A percentile compares a stretch with the other conserved stretches of the same genome.
phyloP scores from a whole-genome alignment of 92 coral and sea anemone genomes.

The Meandrina meandrites region DNA sequence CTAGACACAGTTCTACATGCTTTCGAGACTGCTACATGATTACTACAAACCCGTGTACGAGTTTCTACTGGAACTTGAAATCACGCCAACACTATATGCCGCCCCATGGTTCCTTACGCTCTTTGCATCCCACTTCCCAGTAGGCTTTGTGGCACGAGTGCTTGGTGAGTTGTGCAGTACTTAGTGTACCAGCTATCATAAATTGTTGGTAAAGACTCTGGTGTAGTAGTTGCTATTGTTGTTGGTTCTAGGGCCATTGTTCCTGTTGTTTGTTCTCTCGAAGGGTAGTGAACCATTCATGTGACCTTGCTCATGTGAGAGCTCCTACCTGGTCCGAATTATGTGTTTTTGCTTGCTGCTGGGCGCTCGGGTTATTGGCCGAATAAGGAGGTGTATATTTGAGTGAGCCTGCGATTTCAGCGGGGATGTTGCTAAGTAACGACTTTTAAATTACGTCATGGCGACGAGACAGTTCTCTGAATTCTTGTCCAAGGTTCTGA shows the following conservation, averaged over 20 bases:
- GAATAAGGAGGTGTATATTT: not conserved
- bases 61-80: conserved; percentile 82
- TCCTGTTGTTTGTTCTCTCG: too few relatives aligned
- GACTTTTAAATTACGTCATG: not conserved
- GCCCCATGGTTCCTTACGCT: conserved; percentile 99
- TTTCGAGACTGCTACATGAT: conserved; percentile 90
- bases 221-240: too few relatives aligned
- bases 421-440: not conserved
- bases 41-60: conserved; percentile 75
- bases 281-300: too few relatives aligned
- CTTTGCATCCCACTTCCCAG: conserved; percentile 94
- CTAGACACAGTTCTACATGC: conserved; percentile 93
- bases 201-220: too few relatives aligned
- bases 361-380: not conserved
- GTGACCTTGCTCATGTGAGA: too few relatives aligned
- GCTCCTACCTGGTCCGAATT: too few relatives aligned
- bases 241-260: too few relatives aligned
- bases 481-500: not conserved
- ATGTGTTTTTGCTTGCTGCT: not conserved
- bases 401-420: not conserved
- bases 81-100: conserved; percentile 92
- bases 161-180: conserved; percentile 89
- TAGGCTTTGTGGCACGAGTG: conserved; percentile 92
- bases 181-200: too few relatives aligned
- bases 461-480: not conserved